Evolutionary conservation across 2,797 vertebrate species (phyloP).

Genomic region (Buphagus erythrorhynchus): DNA sequence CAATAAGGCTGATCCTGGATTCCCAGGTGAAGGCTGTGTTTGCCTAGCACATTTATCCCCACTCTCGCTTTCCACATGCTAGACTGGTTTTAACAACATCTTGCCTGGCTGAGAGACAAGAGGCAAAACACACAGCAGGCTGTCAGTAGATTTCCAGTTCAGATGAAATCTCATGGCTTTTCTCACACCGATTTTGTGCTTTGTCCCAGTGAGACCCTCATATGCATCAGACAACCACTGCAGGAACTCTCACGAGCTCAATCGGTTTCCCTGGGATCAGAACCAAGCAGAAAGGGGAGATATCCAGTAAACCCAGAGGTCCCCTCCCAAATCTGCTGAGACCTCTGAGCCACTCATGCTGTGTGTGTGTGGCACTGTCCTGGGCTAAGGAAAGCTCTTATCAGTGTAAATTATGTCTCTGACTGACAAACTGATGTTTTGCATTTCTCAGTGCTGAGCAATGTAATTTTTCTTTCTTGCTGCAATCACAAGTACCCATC

Average conservation of each 20-base stretch:
- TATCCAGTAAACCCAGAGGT: not conserved
- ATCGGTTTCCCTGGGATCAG: accelerated
- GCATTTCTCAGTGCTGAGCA: not conserved
- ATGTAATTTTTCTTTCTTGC: not conserved
- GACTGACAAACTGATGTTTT: not conserved
- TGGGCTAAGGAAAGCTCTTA: not conserved
- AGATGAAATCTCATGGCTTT: not conserved
- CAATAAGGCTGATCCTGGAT: not conserved
- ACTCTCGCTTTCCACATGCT: not conserved
- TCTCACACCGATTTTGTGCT: not conserved
- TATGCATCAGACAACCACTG: not conserved
- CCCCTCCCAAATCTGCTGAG: not conserved
- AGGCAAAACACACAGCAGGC: constrained; percentile 1
- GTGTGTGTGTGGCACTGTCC: accelerated
- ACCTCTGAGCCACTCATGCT: accelerated
- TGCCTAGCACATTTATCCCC: not conserved
- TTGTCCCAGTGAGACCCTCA: not conserved
- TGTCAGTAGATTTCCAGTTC: not conserved
- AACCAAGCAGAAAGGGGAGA: not conserved
- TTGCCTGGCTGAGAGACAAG: not conserved
- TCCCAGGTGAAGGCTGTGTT: not conserved
- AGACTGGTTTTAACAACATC: not conserved
- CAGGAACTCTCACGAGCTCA: not conserved
- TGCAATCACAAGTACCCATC: not conserved
- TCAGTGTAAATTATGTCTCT: not conserved